phyloP scores from a whole-genome alignment of 2,888 invertebrate genomes.

The Heliconius ethilla region DNA sequence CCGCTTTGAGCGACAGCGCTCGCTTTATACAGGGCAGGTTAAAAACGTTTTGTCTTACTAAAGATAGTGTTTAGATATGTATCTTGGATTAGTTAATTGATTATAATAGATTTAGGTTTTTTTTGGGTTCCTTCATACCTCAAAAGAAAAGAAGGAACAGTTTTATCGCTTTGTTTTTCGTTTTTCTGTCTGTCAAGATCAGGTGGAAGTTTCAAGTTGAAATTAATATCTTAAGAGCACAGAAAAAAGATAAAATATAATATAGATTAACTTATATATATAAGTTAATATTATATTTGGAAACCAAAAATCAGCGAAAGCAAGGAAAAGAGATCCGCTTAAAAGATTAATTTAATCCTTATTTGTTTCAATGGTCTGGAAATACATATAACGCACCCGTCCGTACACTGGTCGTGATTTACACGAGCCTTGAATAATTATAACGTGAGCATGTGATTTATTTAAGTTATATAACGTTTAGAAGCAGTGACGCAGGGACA shows the following conservation, averaged over 20 bases:
- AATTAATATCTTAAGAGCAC: too few species aligned
- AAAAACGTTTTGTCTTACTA: conserved; percentile 28
- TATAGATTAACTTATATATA: too few species aligned
- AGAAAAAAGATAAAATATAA: too few species aligned
- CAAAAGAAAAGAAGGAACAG: too few species aligned
- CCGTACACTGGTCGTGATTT: conserved; percentile 17
- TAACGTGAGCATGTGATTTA: neutral
- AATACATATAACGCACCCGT: conserved; percentile 15
- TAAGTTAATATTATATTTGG: neutral
- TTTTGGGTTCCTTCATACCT: neutral
- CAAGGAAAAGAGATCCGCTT: conserved; percentile 10
- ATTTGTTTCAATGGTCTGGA: conserved; percentile 23
- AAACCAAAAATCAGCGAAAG: neutral
- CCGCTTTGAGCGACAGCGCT: conserved; percentile 62
- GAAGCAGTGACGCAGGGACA: too few species aligned
- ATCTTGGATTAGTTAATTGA: neutral
- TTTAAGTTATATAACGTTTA: neutral
- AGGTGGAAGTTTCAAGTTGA: too few species aligned
- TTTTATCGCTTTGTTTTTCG: neutral
- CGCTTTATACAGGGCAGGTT: conserved; percentile 19
- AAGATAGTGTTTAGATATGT: conserved; percentile 10
- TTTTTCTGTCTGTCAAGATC: neutral
- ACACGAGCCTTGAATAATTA: conserved; percentile 13
- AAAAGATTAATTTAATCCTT: conserved; percentile 24
- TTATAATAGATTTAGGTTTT: neutral